phyloP scores from a whole-genome alignment of 2,888 invertebrate genomes.

The Acronicta alni region DNA sequence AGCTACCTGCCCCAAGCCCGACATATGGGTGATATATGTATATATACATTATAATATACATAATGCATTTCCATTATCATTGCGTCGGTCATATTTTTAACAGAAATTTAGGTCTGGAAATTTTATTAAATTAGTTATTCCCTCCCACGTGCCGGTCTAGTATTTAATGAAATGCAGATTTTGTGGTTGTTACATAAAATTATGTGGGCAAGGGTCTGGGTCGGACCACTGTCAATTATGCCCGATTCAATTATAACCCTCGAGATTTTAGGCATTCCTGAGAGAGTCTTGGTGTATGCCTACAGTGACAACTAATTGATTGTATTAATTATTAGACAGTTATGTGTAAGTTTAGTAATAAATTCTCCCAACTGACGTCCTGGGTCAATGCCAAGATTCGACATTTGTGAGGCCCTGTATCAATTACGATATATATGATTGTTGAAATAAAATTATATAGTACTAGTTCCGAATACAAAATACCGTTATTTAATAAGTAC shows the following conservation, averaged over 20 bases:
- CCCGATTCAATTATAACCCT: conserved; percentile 69
- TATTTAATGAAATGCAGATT: conserved; percentile 44
- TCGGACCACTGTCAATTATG: conserved; percentile 48
- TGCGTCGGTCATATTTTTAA: conserved; percentile 9
- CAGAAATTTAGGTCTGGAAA: conserved; percentile 10
- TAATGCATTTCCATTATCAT: not conserved
- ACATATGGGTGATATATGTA: too few species aligned
- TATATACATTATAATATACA: too few species aligned
- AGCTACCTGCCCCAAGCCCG: too few species aligned
- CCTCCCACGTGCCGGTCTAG: conserved; percentile 11
- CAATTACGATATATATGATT: conserved; percentile 4
- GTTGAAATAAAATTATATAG: not conserved
- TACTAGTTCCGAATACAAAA: not conserved
- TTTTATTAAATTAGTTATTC: conserved; percentile 35
- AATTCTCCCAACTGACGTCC: conserved; percentile 17
- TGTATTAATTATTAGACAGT: conserved; percentile 9
- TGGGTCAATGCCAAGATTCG: conserved; percentile 7
- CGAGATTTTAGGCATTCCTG: conserved; percentile 61
- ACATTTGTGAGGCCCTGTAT: conserved; percentile 2
- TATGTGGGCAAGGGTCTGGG: conserved; percentile 19
- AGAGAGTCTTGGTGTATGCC: conserved; percentile 35
- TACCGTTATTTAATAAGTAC: not conserved
- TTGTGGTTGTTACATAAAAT: conserved; percentile 31
- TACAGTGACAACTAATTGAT: conserved; percentile 48
- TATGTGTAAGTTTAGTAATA: conserved; percentile 25